Percentiles rank a stretch among this genome's conserved stretches.
These are phyloP conservation scores for Nephrotoma appendiculata DNA, from an alignment of 2,888 invertebrate genomes.

Conservation along the genomic window DNA sequence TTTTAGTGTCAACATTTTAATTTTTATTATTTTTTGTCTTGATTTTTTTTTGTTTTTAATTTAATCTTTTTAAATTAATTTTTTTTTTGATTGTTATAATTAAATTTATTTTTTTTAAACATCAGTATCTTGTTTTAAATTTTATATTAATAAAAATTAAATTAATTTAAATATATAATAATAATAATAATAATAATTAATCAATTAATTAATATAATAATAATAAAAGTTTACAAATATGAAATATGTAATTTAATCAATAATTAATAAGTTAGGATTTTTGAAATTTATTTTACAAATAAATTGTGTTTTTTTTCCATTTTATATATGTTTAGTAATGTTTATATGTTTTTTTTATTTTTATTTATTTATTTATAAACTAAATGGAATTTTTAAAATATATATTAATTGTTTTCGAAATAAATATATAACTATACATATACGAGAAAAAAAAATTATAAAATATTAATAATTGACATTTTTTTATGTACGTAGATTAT, in stretches of 20 bases:
- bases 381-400: background rate
- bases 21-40: background rate
- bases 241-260: background rate
- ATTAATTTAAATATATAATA: background rate
- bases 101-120: constrained; percentile 1
- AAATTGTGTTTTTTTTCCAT: background rate
- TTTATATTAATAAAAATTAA: background rate
- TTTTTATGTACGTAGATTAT: background rate
- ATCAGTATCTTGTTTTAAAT: background rate
- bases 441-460: background rate
- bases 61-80: background rate
- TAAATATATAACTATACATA: background rate
- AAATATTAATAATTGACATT: background rate
- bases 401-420: background rate
- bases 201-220: background rate
- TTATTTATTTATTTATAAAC: background rate
- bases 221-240: background rate
- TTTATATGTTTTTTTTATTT: background rate
- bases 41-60: background rate
- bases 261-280: constrained; percentile 2
- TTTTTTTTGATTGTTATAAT: constrained; percentile 3
- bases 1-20: constrained; percentile 4
- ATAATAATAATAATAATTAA: background rate
- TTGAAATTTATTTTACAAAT: background rate
- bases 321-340: background rate